A percentile compares a stretch with the other conserved stretches of the same genome.
phyloP scores from a whole-genome alignment of 2,113 vertebrate genomes.

The Atlantisia rogersi region DNA sequence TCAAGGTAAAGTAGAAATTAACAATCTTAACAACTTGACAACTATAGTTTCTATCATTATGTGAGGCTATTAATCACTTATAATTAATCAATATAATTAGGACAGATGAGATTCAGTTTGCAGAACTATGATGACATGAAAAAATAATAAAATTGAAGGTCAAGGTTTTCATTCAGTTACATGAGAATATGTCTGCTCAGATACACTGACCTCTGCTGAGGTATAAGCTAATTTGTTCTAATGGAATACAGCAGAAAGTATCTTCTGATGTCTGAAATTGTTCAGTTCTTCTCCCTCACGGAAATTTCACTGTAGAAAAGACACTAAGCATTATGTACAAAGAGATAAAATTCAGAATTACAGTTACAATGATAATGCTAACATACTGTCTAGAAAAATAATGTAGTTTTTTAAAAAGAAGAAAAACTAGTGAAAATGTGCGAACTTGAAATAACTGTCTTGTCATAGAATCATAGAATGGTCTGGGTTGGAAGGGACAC shows the following conservation, averaged over 20 bases:
- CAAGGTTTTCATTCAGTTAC: background rate
- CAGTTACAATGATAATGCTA: background rate
- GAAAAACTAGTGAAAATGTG: background rate
- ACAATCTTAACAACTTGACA: background rate
- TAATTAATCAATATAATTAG: background rate
- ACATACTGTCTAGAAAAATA: background rate
- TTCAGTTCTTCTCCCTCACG: no score
- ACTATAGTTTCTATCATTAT: background rate
- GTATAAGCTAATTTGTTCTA: background rate
- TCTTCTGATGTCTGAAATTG: background rate
- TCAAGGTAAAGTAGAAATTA: accelerated
- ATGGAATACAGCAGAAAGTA: background rate
- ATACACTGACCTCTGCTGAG: accelerated
- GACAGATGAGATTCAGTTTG: background rate
- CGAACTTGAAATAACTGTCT: background rate
- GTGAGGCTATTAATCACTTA: background rate
- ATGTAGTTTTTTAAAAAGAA: background rate
- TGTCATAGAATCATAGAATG: background rate
- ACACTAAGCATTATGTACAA: background rate
- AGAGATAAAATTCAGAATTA: background rate
- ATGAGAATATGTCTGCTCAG: background rate
- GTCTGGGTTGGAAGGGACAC: no score
- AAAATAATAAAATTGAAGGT: background rate
- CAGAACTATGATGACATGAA: background rate
- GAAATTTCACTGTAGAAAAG: background rate